Evolutionary conservation across 37 sponge, comb jelly and placozoan species (phyloP).

Genomic region (Tethya wilhelma): DNA sequence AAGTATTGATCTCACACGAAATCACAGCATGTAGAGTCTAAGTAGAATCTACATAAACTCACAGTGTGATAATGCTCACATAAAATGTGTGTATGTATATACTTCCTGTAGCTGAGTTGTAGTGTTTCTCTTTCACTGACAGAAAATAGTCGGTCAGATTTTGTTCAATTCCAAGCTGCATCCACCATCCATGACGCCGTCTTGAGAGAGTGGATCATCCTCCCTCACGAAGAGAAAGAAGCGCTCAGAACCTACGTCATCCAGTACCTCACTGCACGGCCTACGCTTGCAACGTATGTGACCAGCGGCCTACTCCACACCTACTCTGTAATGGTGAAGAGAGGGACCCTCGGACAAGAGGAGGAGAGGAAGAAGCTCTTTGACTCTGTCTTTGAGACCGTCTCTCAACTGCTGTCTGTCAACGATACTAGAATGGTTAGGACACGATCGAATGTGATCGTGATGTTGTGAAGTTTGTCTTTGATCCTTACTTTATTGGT

Average conservation of each 20-base stretch:
- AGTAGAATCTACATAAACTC: too few relatives aligned
- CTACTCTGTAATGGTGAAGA: slow-evolving; percentile 57
- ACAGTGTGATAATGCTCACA: not conserved
- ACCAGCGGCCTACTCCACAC: slow-evolving; percentile 33
- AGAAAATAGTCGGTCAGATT: slow-evolving; percentile 59
- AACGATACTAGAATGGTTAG: slow-evolving; percentile 35
- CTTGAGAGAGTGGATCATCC: slow-evolving; percentile 68
- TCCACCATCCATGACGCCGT: slow-evolving; percentile 68
- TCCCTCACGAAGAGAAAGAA: slow-evolving; percentile 25
- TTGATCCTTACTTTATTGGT: not conserved
- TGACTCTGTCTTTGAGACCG: slow-evolving; percentile 31
- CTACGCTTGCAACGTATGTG: slow-evolving; percentile 36
- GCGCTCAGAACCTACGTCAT: slow-evolving; percentile 45
- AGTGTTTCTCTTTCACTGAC: not conserved
- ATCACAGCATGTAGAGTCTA: not conserved
- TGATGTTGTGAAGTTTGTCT: too few relatives aligned
- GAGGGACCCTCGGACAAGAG: slow-evolving; percentile 45
- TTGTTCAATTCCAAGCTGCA: slow-evolving; percentile 71
- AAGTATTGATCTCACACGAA: not conserved
- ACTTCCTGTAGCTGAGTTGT: too few relatives aligned
- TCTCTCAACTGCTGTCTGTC: slow-evolving; percentile 44
- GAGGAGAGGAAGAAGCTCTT: slow-evolving; percentile 17
- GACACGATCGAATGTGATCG: not conserved
- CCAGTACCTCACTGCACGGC: slow-evolving; percentile 31
- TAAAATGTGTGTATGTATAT: slow-evolving; percentile 1